Base-by-base conservation (phyloP, 2,797 vertebrate genomes). In the Tenualosa thibaudeaui region DNA sequence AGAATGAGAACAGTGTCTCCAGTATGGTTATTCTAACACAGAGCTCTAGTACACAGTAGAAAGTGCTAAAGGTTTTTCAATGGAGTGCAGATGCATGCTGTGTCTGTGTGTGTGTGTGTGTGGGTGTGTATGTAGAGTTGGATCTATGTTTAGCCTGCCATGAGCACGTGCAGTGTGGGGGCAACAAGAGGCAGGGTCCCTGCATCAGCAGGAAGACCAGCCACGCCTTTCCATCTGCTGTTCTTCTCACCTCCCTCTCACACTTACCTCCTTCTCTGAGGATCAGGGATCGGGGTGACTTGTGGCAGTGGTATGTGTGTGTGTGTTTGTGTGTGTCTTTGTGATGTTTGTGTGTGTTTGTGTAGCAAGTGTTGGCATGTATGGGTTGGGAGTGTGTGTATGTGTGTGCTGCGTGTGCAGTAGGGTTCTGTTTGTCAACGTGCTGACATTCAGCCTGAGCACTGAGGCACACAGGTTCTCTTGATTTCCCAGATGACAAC, bases 191-290 rank as follows among this genome's bases (percentile, higher is more conserved):
- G 88, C 87, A 87, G 83, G 86, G 85, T 86, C 78, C 83, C 85
- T 82, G 51, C 81, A 82, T 82, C 85, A 60, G 49, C 83, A 85
- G 85, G 87, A 88, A 89, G 82, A 89, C 85, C 81, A 82, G 85
- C 89, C 84, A 91, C 85, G 84, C 89, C 86, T 88, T 91, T 93
- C 93, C 94, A 95, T 95, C 95, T 95, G 95, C 92, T 94, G 91
- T 83, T 90, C 83, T 93, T 94, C 91, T 94, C 94, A 94, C 94
- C 91, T 94, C 92, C 88, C 89, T 88, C 86, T 93, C 89, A 17
- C 92, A 85, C 90, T 62, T 85, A 81, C 83, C 84, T 85, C 89
- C 88, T 89, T 88, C 86, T 75, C 88, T 83, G 22, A 87, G 84
- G 84, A 86, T 82, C 85, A 24, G 54, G n/a, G 60, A 78, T 46